Conservation (phyloP, 2,888 invertebrate species). For the Caenorhabditis parvicauda region DNA sequence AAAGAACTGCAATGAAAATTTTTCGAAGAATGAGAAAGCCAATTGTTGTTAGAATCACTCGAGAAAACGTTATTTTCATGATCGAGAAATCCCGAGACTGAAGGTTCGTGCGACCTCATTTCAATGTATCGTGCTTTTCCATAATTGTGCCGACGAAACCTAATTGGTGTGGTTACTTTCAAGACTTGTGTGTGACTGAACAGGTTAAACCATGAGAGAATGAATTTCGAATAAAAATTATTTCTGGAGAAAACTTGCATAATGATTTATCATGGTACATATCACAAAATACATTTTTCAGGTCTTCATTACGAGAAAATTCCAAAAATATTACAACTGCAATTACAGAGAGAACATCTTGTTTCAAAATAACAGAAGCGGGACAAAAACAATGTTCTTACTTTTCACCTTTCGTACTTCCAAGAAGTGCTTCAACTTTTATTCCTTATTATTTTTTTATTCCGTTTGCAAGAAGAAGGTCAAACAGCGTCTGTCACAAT, state of each 20-base stretch:
- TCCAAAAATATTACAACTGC: background rate
- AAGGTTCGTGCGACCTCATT: too few species aligned
- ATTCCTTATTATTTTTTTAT: too few species aligned
- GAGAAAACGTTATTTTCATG: background rate
- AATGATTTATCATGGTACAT: background rate
- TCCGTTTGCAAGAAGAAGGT: too few species aligned
- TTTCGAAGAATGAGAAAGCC: slow-evolving; percentile 40
- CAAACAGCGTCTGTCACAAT: too few species aligned
- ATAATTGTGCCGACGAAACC: too few species aligned
- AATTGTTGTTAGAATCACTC: slow-evolving; percentile 15
- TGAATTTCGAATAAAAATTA: background rate
- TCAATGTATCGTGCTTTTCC: too few species aligned
- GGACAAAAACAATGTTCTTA: too few species aligned
- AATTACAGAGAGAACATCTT: slow-evolving; percentile 1
- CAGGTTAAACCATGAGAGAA: background rate
- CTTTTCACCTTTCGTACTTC: too few species aligned
- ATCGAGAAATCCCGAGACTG: background rate
- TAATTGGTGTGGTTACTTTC: too few species aligned
- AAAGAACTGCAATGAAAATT: slow-evolving; percentile 41
- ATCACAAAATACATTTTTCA: background rate
- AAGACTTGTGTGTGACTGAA: background rate
- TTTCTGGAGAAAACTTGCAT: background rate
- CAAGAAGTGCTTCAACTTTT: too few species aligned
- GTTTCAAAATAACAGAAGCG: too few species aligned
- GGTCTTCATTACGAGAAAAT: background rate